phyloP scores from a whole-genome alignment of 1,140 invertebrate genomes.

The Steinernema khuongi region DNA sequence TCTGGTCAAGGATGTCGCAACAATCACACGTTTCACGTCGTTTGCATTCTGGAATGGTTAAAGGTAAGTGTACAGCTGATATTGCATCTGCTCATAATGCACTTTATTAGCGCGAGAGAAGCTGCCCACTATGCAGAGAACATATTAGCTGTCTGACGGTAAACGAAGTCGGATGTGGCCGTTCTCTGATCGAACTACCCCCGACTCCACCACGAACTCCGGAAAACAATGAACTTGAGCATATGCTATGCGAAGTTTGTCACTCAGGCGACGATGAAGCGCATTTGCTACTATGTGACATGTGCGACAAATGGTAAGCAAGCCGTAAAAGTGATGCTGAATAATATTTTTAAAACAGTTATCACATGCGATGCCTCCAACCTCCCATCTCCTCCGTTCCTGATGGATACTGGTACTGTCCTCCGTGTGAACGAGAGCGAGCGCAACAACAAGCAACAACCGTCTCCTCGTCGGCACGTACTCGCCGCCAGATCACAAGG shows the following conservation, averaged over 20 bases:
- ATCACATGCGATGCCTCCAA: not conserved
- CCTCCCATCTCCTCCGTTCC: not conserved
- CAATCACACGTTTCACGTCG: not conserved
- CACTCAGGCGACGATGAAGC: not conserved
- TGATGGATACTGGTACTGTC: not conserved
- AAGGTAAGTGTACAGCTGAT: not conserved
- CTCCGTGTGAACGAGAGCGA: not conserved
- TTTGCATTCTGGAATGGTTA: conserved; percentile 3
- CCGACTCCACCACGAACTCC: not conserved
- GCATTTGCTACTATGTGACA: not conserved
- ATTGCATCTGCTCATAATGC: not conserved
- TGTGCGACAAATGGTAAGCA: not conserved
- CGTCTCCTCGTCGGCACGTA: not conserved
- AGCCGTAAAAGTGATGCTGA: not conserved
- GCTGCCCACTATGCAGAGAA: not conserved
- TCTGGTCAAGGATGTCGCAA: not conserved
- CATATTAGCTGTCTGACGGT: not conserved
- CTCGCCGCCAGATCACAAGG: not conserved
- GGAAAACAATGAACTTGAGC: not conserved
- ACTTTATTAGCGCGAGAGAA: not conserved
- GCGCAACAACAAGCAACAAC: not conserved
- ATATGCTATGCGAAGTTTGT: not conserved
- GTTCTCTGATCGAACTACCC: not conserved
- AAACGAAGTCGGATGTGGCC: not conserved
- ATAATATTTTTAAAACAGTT: not conserved